Conservation (phyloP, 2,888 invertebrate genomes). For the Amiota minor region DNA sequence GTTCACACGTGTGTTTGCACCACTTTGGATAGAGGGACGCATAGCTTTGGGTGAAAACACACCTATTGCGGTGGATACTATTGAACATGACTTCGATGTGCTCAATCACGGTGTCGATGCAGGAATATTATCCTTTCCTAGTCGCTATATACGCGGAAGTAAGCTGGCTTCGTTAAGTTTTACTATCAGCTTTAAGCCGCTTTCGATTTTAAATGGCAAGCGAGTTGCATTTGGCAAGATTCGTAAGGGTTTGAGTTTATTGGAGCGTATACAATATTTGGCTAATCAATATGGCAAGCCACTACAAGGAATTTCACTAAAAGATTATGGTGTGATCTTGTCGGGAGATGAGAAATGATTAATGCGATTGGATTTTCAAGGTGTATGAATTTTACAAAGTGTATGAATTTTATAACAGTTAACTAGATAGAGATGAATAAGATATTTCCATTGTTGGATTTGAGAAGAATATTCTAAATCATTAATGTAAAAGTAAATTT, state of each 20-base stretch:
- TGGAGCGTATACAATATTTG: slow-evolving; percentile 58
- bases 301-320: too few relatives aligned
- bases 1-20: slow-evolving; percentile 60
- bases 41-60: slow-evolving; percentile 51
- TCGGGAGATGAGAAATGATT: too few relatives aligned
- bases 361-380: too few relatives aligned
- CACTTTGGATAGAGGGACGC: slow-evolving; percentile 67
- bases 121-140: slow-evolving; percentile 66
- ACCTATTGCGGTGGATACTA: slow-evolving; percentile 47
- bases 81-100: slow-evolving; percentile 65
- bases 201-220: slow-evolving; percentile 68
- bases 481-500: too few relatives aligned
- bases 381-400: too few relatives aligned
- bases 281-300: slow-evolving; percentile 38
- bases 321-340: too few relatives aligned
- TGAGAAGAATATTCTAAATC: too few relatives aligned
- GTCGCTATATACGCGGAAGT: slow-evolving; percentile 65
- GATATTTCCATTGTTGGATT: too few relatives aligned
- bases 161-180: slow-evolving; percentile 59
- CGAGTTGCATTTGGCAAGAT: slow-evolving; percentile 70
- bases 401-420: too few relatives aligned
- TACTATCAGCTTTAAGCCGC: slow-evolving; percentile 68
- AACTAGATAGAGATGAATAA: too few relatives aligned
- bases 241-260: slow-evolving; percentile 60
- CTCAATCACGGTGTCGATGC: slow-evolving; percentile 66